Evolutionary conservation across 1,140 invertebrate genomes (phyloP).

Genomic region (Myzus persicae): DNA sequence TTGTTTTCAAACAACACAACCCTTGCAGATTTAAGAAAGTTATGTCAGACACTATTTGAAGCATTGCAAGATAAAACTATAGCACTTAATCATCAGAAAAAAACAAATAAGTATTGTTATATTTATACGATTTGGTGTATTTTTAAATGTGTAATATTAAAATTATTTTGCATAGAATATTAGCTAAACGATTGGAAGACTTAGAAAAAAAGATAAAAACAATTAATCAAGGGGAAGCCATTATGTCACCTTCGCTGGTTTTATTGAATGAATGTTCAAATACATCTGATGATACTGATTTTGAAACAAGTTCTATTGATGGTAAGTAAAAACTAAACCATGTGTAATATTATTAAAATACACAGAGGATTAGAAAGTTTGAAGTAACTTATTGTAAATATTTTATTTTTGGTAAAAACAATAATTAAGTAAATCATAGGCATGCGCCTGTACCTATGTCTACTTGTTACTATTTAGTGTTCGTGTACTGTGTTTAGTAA

Average conservation of each 20-base stretch:
- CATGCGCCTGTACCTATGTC: too few species aligned
- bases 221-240: constrained; percentile 39
- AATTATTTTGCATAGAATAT: constrained; percentile 31
- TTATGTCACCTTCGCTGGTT: constrained; percentile 19
- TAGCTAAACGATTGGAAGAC: constrained; percentile 52
- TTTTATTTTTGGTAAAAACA: not conserved
- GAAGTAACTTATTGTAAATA: not conserved
- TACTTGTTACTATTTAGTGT: too few species aligned
- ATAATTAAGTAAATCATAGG: not conserved
- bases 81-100: constrained; percentile 82
- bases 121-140: not conserved
- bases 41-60: constrained; percentile 81
- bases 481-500: too few species aligned
- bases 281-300: constrained; percentile 51
- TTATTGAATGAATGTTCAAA: constrained; percentile 31
- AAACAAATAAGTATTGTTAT: constrained; percentile 76
- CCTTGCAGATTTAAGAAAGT: constrained; percentile 75
- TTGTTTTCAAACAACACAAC: constrained; percentile 73
- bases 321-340: constrained; percentile 1
- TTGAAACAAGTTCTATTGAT: constrained; percentile 10
- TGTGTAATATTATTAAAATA: not conserved
- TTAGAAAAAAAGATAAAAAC: constrained; percentile 29
- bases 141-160: not conserved
- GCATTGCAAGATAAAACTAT: constrained; percentile 84
- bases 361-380: not conserved